Percentiles rank a stretch among this genome's conserved stretches.
These are phyloP conservation scores for Diarsia dahlii DNA, from an alignment of 2,888 invertebrate species.

Conservation along the genomic window DNA sequence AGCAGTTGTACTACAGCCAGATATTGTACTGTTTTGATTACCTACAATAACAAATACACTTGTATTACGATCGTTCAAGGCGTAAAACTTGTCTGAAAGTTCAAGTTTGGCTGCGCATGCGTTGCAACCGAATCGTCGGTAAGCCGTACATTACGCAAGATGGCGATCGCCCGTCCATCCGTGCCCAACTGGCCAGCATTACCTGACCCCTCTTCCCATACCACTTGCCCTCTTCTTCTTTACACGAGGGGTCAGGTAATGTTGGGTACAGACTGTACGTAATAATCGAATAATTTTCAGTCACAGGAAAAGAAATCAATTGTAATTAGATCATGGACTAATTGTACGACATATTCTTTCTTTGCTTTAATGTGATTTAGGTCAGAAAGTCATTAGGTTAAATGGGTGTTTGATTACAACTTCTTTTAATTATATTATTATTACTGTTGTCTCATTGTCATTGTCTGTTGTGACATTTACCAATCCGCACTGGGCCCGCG, in stretches of 20 bases:
- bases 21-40: constrained; percentile 13
- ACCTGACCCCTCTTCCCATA: too few species aligned
- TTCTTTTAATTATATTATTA: neutral
- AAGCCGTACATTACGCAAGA: constrained; percentile 41
- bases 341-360: constrained; percentile 29
- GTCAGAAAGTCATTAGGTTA: constrained; percentile 7
- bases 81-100: constrained; percentile 54
- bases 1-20: constrained; percentile 1
- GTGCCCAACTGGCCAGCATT: neutral
- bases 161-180: constrained; percentile 9
- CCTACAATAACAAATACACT: constrained; percentile 33
- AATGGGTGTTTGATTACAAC: neutral
- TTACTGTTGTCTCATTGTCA: too few species aligned
- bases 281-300: constrained; percentile 48
- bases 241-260: too few species aligned
- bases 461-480: too few species aligned
- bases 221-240: too few species aligned
- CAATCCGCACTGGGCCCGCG: too few species aligned
- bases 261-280: neutral
- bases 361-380: constrained; percentile 1
- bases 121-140: constrained; percentile 2
- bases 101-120: constrained; percentile 55
- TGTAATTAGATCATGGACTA: constrained; percentile 46
- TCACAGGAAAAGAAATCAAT: constrained; percentile 50
- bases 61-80: constrained; percentile 40